Evolutionary conservation across 2,113 vertebrate genomes (phyloP).

Genomic region (Capreolus pygargus): DNA sequence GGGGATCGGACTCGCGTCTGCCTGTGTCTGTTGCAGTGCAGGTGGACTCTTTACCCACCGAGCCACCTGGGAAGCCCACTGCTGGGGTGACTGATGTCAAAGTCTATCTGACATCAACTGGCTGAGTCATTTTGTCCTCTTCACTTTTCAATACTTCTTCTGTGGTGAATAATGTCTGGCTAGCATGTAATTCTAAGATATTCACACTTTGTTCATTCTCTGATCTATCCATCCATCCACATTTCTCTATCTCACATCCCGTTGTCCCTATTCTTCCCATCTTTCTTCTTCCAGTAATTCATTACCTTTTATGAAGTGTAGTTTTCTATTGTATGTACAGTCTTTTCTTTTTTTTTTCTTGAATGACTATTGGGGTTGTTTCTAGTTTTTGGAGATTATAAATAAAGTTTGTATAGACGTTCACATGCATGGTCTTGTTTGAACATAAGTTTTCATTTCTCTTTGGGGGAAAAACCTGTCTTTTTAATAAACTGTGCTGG

Average conservation of each 20-base stretch:
- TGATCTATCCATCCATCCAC: not conserved
- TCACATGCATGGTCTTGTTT: not conserved
- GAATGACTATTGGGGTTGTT: not conserved
- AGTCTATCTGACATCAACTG: not conserved
- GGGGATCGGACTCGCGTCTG: fast-evolving
- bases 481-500: not conserved
- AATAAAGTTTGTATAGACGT: not conserved
- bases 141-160: not conserved
- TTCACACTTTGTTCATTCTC: not conserved
- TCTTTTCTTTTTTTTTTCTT: not conserved
- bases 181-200: not conserved
- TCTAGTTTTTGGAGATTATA: not conserved
- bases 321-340: not conserved
- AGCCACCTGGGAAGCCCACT: not conserved
- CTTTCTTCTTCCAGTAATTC: not conserved
- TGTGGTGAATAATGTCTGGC: not conserved
- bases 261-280: not conserved
- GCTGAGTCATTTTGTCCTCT: not conserved
- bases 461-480: not conserved
- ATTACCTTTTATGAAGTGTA: not conserved
- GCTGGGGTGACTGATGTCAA: not conserved
- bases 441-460: not conserved
- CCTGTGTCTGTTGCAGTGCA: not conserved
- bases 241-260: not conserved
- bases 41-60: not conserved